Conservation (phyloP, 2,797 vertebrate genomes). For the Acipenser ruthenus region DNA sequence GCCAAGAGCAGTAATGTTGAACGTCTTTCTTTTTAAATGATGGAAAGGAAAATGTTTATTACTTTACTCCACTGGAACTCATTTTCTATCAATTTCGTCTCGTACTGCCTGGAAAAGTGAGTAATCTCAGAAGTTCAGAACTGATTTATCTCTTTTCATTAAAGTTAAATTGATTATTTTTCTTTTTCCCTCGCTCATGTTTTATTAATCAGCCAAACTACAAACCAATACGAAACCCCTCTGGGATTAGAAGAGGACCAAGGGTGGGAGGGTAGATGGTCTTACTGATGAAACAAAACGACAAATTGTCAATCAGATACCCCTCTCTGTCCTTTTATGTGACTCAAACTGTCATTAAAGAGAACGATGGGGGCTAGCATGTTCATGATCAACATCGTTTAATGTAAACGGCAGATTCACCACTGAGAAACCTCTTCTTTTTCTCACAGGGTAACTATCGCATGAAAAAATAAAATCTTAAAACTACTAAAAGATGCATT, state of each 20-base stretch:
- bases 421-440: no score
- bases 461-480: no score
- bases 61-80: conserved; percentile 23
- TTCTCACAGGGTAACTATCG: no score
- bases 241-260: conserved; percentile 3
- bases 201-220: conserved; percentile 21
- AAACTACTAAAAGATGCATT: no score
- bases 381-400: no score
- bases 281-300: conserved; percentile 7
- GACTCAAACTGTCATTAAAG: no score
- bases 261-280: not conserved
- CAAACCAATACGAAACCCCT: conserved; percentile 4
- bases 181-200: conserved; percentile 12
- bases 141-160: conserved; percentile 31
- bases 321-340: no score
- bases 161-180: conserved; percentile 2
- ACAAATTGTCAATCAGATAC: not conserved
- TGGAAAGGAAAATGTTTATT: conserved; percentile 24
- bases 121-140: conserved; percentile 19
- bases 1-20: not conserved
- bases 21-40: conserved; percentile 18
- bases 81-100: conserved; percentile 26
- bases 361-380: no score
- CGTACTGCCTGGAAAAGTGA: conserved; percentile 20
- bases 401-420: no score